Base-by-base conservation (phyloP, 2,888 invertebrate species). In the Stenotaenia linearis region DNA sequence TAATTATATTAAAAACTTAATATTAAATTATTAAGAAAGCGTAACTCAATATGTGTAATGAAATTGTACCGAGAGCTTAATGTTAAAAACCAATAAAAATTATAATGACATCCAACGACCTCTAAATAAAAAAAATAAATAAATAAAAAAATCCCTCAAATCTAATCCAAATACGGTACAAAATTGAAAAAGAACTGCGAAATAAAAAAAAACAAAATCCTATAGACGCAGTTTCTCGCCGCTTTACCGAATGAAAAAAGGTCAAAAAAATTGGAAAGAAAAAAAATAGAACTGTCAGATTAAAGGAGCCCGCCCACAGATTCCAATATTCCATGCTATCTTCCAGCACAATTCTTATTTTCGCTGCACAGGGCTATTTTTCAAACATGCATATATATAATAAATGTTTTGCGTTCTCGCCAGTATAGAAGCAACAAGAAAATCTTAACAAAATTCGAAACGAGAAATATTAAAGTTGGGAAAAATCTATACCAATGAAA, bases 181-280 rank as follows among this genome's bases (percentile, higher is more conserved):
- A 69, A 69, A 61, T 61, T 61, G 23, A 61, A 61, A 61, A 23
- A 45, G 12, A 61, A 61, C 12, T n/a, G 21, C 1, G n/a, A 69
- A 28, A 69, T 0, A 28, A 28, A 69, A 69, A 25, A 69, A 69
- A 69, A 69, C 25, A 69, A 69, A 69, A 69, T 69, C 69, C 69
- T 69, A 69, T 69, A 69, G 69, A 69, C 28, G 69, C 69, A 28
- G 69, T 28, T 28, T 69, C 69, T 69, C 28, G 69, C 25, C 69
- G 69, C 69, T 69, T 69, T 69, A 28, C 69, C 69, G 28, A 69
- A 69, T 69, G 69, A 69, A 69, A 69, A 69, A 28, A n/a, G 69
- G 25, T 28, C 2, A 12, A 69, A 69, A 69, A 28, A 28, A 28
- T 3, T 10, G 15, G 56, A 56, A 23, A 56, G 18, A 69, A 12